Conservation (phyloP, 2,888 invertebrate genomes). For the Trachelus stipa region DNA sequence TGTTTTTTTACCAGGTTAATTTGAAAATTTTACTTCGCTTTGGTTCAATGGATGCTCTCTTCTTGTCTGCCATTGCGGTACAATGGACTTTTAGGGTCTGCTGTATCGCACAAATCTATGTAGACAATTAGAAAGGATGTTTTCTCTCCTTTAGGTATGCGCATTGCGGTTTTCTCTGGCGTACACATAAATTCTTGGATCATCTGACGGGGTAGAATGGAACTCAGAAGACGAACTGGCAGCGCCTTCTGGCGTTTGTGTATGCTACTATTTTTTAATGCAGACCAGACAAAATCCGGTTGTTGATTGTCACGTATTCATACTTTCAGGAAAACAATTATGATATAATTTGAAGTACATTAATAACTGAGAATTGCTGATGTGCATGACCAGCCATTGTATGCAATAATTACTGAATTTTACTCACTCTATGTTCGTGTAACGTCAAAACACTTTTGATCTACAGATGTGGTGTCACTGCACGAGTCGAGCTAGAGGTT, state of each 20-base stretch:
- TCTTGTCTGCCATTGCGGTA: neutral
- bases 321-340: neutral
- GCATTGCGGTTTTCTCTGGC: constrained; percentile 32
- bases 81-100: neutral
- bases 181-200: constrained; percentile 21
- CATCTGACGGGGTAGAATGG: constrained; percentile 23
- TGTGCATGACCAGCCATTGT: neutral
- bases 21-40: neutral
- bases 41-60: neutral
- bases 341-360: neutral
- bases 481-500: neutral
- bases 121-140: neutral
- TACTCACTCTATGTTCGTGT: neutral
- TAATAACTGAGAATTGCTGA: neutral
- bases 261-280: neutral
- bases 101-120: neutral
- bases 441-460: neutral
- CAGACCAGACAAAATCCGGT: neutral
- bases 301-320: neutral
- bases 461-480: neutral
- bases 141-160: constrained; percentile 21
- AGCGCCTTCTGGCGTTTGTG: neutral
- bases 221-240: constrained; percentile 7
- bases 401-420: neutral
- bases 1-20: neutral